Percentiles rank a stretch among this genome's conserved stretches.
These are phyloP conservation scores for Azorinus chamasolen DNA, from an alignment of 2,888 invertebrate species.

Conservation along the genomic window DNA sequence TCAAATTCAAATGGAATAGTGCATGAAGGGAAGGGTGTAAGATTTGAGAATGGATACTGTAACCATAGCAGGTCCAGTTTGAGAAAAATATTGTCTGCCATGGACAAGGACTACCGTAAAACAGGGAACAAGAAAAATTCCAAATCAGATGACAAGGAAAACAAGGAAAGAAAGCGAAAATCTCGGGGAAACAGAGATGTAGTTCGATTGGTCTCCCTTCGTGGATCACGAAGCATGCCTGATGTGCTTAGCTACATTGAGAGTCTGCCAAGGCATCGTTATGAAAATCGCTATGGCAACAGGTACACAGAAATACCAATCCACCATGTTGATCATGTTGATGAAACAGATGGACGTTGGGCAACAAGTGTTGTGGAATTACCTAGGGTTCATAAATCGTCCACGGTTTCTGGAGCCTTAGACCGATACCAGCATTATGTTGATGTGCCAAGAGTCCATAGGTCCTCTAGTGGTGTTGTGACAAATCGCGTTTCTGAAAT, in stretches of 20 bases:
- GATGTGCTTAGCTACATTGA: conserved; percentile 59
- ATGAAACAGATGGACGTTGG: conserved; percentile 43
- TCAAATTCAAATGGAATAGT: conserved; percentile 13
- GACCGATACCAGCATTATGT: conserved; percentile 5
- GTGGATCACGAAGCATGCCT: conserved; percentile 53
- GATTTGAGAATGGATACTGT: conserved; percentile 23
- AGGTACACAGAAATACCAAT: conserved; percentile 48
- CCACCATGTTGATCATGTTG: conserved; percentile 56
- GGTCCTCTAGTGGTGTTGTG: conserved; percentile 15
- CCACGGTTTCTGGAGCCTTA: background rate
- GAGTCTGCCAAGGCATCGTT: conserved; percentile 42
- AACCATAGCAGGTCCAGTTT: conserved; percentile 29
- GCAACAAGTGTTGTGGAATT: conserved; percentile 56
- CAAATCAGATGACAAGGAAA: conserved; percentile 14
- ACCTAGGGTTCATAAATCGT: conserved; percentile 14
- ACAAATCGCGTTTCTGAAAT: background rate
- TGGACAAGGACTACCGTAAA: conserved; percentile 45
- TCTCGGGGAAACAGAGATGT: conserved; percentile 56
- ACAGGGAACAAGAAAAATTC: conserved; percentile 8
- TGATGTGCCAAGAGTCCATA: conserved; percentile 40
- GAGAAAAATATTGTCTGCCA: conserved; percentile 44
- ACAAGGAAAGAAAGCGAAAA: conserved; percentile 16
- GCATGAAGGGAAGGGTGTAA: conserved; percentile 13
- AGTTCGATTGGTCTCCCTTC: conserved; percentile 51
- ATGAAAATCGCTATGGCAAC: conserved; percentile 9